phyloP scores from a whole-genome alignment of 2,888 invertebrate genomes.

The Diarsia brunnea region DNA sequence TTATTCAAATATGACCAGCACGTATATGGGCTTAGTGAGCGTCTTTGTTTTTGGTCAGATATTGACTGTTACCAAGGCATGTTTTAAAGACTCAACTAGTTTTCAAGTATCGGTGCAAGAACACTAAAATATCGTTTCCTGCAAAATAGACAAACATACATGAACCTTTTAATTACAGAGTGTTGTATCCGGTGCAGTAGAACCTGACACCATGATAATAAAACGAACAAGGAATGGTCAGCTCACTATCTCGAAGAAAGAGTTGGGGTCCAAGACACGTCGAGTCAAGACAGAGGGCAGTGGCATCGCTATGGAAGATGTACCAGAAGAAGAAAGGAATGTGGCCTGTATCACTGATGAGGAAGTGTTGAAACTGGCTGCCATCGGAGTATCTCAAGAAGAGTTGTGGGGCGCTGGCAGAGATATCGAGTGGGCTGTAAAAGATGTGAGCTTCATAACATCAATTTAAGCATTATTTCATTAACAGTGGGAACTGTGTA shows the following conservation, averaged over 20 bases:
- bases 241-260: conserved; percentile 84
- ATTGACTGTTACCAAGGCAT: neutral
- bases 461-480: neutral
- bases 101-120: neutral
- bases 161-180: conserved; percentile 86
- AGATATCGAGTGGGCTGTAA: conserved; percentile 96
- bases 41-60: neutral
- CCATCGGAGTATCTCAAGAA: conserved; percentile 90
- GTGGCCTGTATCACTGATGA: conserved; percentile 90
- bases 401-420: conserved; percentile 92
- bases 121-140: too few relatives aligned
- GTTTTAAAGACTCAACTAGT: neutral
- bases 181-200: conserved; percentile 94
- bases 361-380: conserved; percentile 90
- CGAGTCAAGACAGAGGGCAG: conserved; percentile 84
- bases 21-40: neutral
- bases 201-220: conserved; percentile 94
- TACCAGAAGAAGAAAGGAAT: conserved; percentile 81
- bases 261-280: conserved; percentile 90
- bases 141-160: too few relatives aligned
- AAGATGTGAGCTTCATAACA: conserved; percentile 80
- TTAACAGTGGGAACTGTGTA: neutral
- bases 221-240: conserved; percentile 85
- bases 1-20: neutral
- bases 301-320: conserved; percentile 82